A percentile compares a stretch with the other conserved stretches of the same genome.
phyloP scores from a whole-genome alignment of 2,797 vertebrate genomes.

The Enteromius unitaeniatus region DNA sequence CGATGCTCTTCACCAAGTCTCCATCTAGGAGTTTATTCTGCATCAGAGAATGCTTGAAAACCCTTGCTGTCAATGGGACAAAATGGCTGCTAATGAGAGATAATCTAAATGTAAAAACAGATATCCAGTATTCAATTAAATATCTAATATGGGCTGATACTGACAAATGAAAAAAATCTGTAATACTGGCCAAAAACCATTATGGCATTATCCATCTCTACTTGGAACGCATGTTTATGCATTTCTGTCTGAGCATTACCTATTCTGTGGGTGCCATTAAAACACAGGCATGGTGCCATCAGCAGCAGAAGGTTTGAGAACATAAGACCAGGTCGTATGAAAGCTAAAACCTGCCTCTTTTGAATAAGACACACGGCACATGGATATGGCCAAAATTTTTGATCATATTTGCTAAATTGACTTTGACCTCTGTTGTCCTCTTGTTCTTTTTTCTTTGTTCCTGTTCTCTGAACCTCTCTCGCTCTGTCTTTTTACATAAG shows the following conservation, averaged over 20 bases:
- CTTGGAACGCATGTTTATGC: background rate
- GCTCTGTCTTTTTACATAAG: constrained; percentile 12
- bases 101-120: background rate
- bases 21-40: too few species aligned
- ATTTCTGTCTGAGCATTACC: background rate
- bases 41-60: too few species aligned
- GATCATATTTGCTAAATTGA: constrained; percentile 27
- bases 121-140: background rate
- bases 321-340: background rate
- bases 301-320: constrained; percentile 4
- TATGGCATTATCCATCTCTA: background rate
- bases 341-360: background rate
- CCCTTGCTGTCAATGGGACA: too few species aligned
- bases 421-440: constrained; percentile 27
- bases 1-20: too few species aligned
- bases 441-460: constrained; percentile 8
- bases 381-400: background rate
- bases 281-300: background rate
- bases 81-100: too few species aligned
- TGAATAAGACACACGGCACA: background rate
- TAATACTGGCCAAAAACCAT: background rate
- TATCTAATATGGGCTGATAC: background rate
- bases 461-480: background rate
- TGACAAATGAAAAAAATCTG: background rate
- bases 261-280: background rate